These are phyloP conservation scores for Hartigia nigra DNA, from an alignment of 2,888 invertebrate genomes.

Conservation along the genomic window DNA sequence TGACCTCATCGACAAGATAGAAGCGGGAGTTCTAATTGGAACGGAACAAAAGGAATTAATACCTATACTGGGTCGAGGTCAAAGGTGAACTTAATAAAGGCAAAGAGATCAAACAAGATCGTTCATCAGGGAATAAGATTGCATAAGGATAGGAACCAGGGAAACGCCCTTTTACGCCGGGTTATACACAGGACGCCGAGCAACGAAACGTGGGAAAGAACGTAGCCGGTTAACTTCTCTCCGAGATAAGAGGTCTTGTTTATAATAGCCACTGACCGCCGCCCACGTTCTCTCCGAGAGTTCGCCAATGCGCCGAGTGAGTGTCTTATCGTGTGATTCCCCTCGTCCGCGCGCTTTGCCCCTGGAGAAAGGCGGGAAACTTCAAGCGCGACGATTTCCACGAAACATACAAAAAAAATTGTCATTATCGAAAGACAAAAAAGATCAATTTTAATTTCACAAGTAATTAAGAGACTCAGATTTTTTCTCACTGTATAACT, in stretches of 20 bases:
- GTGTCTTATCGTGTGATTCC: slow-evolving; percentile 57
- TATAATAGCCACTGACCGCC: slow-evolving; percentile 51
- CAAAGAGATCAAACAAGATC: background rate
- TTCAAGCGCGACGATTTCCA: slow-evolving; percentile 16
- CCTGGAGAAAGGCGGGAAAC: slow-evolving; percentile 59
- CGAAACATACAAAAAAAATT: background rate
- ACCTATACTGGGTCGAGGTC: background rate
- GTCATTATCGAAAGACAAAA: too few species aligned
- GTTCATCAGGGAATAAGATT: background rate
- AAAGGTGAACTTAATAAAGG: background rate
- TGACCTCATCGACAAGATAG: background rate
- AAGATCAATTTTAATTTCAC: too few species aligned
- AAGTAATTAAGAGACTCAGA: too few species aligned
- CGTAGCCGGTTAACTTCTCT: slow-evolving; percentile 47
- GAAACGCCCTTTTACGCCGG: background rate
- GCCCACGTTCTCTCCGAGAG: slow-evolving; percentile 38
- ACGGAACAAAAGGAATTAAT: background rate
- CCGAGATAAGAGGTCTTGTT: slow-evolving; percentile 55
- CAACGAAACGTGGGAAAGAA: slow-evolving; percentile 57
- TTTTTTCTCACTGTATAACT: too few species aligned
- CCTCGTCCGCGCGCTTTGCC: slow-evolving; percentile 47
- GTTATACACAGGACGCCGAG: slow-evolving; percentile 22
- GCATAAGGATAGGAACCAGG: background rate
- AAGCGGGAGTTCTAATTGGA: background rate
- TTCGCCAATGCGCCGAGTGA: slow-evolving; percentile 41